Conservation (phyloP, 2,888 invertebrate genomes). For the Cremastobaeus sp. region DNA sequence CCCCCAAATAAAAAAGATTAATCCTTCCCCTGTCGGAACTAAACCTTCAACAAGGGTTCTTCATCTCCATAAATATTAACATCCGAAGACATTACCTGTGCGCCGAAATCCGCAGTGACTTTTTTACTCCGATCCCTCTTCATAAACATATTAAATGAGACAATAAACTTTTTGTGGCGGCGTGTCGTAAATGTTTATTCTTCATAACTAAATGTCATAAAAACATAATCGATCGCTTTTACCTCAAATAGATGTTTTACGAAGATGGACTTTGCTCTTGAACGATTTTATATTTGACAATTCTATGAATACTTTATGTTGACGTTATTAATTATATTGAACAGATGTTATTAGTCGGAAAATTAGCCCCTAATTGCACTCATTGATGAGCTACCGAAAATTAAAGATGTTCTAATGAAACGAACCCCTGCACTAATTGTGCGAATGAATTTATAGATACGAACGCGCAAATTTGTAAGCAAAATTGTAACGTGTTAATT, state of each 20-base stretch:
- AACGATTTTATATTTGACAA: too few species aligned
- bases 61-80: conserved; percentile 37
- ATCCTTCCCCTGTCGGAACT: not conserved
- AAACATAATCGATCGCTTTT: conserved; percentile 12
- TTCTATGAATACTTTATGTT: too few species aligned
- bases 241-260: conserved; percentile 6
- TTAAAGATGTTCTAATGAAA: too few species aligned
- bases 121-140: conserved; percentile 19
- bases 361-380: too few species aligned
- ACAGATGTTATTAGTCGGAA: too few species aligned
- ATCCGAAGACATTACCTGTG: conserved; percentile 24
- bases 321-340: too few species aligned
- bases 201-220: conserved; percentile 14
- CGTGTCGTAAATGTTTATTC: conserved; percentile 11
- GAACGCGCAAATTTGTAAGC: conserved; percentile 3
- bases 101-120: conserved; percentile 13
- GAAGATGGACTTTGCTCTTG: not conserved
- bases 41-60: conserved; percentile 23
- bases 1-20: conserved; percentile 1
- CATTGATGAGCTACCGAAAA: too few species aligned
- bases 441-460: conserved; percentile 21
- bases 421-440: not conserved
- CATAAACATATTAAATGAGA: too few species aligned
- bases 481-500: conserved; percentile 65
- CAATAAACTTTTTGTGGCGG: conserved; percentile 20